These are phyloP conservation scores for Coecobrya sp. DNA, from an alignment of 2,888 invertebrate species.

Conservation along the genomic window DNA sequence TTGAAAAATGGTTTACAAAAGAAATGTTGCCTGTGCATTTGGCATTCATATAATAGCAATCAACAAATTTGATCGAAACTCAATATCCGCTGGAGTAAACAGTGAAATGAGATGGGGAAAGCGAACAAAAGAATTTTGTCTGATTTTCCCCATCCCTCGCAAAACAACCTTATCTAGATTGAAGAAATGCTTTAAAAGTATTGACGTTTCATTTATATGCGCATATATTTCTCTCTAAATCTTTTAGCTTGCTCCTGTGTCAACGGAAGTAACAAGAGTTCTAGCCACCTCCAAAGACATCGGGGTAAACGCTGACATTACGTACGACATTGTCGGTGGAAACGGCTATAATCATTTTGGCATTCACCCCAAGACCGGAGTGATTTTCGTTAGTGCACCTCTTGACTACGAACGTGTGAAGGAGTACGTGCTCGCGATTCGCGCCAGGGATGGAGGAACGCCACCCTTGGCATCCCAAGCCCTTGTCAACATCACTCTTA, in stretches of 20 bases:
- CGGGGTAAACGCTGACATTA: conserved; percentile 97
- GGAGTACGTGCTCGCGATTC: conserved; percentile 95
- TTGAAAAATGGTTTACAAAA: no score
- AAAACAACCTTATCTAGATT: not conserved
- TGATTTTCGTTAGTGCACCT: conserved; percentile 92
- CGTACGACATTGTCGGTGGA: conserved; percentile 95
- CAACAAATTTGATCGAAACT: not conserved
- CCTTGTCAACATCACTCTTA: conserved; percentile 94
- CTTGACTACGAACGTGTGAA: conserved; percentile 96
- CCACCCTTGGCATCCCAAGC: conserved; percentile 97
- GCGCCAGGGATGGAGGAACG: conserved; percentile 96
- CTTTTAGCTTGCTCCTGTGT: conserved; percentile 90
- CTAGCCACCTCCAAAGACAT: conserved; percentile 97
- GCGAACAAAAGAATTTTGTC: not conserved
- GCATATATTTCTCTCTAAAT: conserved; percentile 46
- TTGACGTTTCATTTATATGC: not conserved
- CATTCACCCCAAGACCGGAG: conserved; percentile 91
- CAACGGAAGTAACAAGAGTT: conserved; percentile 94
- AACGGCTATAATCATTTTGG: conserved; percentile 96
- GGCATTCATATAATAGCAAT: not conserved
- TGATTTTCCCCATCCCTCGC: not conserved
- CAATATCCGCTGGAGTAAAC: not conserved
- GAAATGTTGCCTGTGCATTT: not conserved
- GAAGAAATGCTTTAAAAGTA: not conserved
- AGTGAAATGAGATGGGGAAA: not conserved